Evolutionary conservation across 2,797 vertebrate genomes (phyloP), one percentile per base, ranked within the genome.

Genomic region (Tangara arthus): DNA sequence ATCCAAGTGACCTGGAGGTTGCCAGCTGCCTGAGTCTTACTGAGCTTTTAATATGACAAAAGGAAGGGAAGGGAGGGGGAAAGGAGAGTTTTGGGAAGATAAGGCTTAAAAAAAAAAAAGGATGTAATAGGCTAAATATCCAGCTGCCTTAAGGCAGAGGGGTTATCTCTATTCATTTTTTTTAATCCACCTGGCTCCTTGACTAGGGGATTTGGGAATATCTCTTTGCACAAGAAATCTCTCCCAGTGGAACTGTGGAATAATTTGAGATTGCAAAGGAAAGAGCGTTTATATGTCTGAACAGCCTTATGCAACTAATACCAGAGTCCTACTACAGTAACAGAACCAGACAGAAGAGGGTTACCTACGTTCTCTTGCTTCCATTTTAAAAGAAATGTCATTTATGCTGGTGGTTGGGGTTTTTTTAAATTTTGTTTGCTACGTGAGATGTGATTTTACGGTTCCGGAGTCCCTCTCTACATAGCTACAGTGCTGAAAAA

Each of bases 121-220:
- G 1, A 16, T 1, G 1, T 37, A 81, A 69, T 26, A 90, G 37
- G n/a, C 47, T 95, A 90, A 84, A 72, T 90, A 93, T 61, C 41
- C 30, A 72, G 9, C 47, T 73, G 55, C 44, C 70, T 92, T 87
- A 61, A 93, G 39, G 80, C 42, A 94, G 32, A 78, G 15, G 9
- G 16, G 44, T 91, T 90, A 78, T 75, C 44, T 56, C 63, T 86
- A 46, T 26, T 88, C 52, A 9, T 52, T 85, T 83, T 77, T 82
- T 89, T 88, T 28, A 86, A 92, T 91, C 84, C 34, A 69, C 44
- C 66, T 70, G 37, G 17, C 23, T 94, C 57, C 61, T 70, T 82
- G 52, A 26, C 37, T 53, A 23, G 34, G 47, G 63, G 52, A 79
- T 88, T 87, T 91, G 65, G 44, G 65, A 93, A 75, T 75, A 81